Percentiles rank a stretch among this genome's conserved stretches.
Conservation (phyloP, 2,797 vertebrate species). For the Thripadectes ignobilis region DNA sequence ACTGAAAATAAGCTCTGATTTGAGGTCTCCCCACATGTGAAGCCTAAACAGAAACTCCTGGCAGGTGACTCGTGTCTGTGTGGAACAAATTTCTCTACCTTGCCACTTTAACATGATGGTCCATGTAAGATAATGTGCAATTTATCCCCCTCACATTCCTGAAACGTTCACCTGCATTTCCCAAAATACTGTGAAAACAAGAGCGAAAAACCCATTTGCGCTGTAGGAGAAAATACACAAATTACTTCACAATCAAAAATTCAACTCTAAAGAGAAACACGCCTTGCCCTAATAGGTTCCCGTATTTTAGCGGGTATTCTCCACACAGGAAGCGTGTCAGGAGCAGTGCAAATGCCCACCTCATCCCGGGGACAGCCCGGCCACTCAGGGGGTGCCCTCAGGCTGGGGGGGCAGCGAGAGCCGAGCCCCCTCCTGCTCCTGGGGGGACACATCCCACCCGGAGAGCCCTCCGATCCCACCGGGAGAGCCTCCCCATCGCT, state of each 20-base stretch:
- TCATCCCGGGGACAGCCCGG: too few relatives aligned
- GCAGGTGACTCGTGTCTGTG: not conserved
- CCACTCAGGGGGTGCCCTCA: too few relatives aligned
- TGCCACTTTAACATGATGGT: accelerated
- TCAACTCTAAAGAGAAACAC: not conserved
- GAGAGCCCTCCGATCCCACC: too few relatives aligned
- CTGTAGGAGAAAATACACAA: accelerated
- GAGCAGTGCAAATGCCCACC: accelerated
- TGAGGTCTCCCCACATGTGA: not conserved
- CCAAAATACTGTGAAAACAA: accelerated
- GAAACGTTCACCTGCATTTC: accelerated
- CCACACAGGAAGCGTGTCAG: accelerated
- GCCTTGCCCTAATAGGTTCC: accelerated
- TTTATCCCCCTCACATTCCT: too few relatives aligned
- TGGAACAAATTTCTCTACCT: not conserved
- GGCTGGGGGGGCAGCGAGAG: too few relatives aligned
- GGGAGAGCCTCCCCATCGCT: too few relatives aligned
- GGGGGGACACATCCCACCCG: too few relatives aligned
- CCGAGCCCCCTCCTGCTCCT: too few relatives aligned
- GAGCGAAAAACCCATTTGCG: accelerated
- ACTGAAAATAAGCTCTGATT: not conserved
- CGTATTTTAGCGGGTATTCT: accelerated
- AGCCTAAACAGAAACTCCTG: not conserved
- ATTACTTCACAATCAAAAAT: not conserved
- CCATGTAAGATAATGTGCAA: accelerated